These are phyloP conservation scores for Drosophila tropicalis DNA, from an alignment of 1,140 invertebrate genomes.

Conservation along the genomic window DNA sequence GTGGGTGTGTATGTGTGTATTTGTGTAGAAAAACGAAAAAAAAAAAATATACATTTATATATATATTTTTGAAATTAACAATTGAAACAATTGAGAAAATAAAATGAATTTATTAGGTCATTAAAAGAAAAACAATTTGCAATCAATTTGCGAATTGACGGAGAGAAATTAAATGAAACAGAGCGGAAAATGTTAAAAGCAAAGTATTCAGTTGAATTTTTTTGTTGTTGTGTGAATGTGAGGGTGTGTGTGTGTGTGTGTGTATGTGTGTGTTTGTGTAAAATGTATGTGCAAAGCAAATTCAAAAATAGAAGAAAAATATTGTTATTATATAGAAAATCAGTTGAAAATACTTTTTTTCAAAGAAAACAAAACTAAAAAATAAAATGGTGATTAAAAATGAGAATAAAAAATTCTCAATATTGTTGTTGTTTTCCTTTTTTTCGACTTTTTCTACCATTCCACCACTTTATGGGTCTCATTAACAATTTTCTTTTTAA, in stretches of 20 bases:
- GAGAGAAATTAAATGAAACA: slow-evolving; percentile 4
- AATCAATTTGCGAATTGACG: slow-evolving; percentile 30
- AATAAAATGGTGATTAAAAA: neutral
- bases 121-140: slow-evolving; percentile 40
- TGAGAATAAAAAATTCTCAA: slow-evolving; percentile 2
- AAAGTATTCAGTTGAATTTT: slow-evolving; percentile 23
- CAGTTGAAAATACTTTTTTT: slow-evolving; percentile 49
- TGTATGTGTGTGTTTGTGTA: slow-evolving; percentile 23
- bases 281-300: slow-evolving; percentile 64
- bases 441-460: slow-evolving; percentile 33
- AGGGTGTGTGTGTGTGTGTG: slow-evolving; percentile 11
- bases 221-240: slow-evolving; percentile 23
- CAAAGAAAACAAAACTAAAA: neutral
- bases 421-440: neutral
- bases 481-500: neutral
- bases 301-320: slow-evolving; percentile 76
- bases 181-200: slow-evolving; percentile 8
- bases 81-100: slow-evolving; percentile 12
- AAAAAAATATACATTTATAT: slow-evolving; percentile 1
- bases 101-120: slow-evolving; percentile 41
- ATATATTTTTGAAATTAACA: slow-evolving; percentile 15
- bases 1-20: neutral
- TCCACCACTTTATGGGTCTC: slow-evolving; percentile 39
- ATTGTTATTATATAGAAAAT: slow-evolving; percentile 54
- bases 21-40: slow-evolving; percentile 1